Evolutionary conservation across 2,888 invertebrate species (phyloP).

Genomic region (Callyntrura guangdongensis): DNA sequence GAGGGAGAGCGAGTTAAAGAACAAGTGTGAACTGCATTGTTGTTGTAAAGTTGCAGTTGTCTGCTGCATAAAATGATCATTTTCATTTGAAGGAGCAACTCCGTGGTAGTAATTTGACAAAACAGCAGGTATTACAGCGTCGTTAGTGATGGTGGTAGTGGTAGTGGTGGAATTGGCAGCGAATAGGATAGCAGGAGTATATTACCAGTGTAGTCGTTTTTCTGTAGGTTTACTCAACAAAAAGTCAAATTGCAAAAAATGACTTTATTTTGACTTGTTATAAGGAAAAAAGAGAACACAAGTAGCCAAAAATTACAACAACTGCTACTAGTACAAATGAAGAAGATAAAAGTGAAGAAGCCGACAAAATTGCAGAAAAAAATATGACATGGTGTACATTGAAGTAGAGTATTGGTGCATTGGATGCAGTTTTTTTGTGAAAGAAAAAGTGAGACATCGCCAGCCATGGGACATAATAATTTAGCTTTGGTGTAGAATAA

Average conservation of each 20-base stretch:
- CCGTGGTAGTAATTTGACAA: too few relatives aligned
- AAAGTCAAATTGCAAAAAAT: too few relatives aligned
- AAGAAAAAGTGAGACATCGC: not conserved
- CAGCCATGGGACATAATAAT: too few relatives aligned
- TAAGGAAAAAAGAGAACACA: too few relatives aligned
- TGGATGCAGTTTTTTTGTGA: slow-evolving; percentile 12
- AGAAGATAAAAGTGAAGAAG: slow-evolving; percentile 2
- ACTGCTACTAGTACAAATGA: not conserved
- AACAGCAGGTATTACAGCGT: too few relatives aligned
- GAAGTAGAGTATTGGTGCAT: not conserved
- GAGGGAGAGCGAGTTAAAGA: not conserved
- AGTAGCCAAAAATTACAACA: too few relatives aligned
- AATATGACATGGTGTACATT: not conserved
- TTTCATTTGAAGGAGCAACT: not conserved
- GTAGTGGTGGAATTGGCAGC: too few relatives aligned
- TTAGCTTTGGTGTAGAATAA: not conserved
- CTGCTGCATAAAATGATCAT: not conserved
- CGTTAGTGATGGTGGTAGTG: too few relatives aligned
- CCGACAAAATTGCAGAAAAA: not conserved
- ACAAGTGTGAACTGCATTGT: slow-evolving; percentile 22
- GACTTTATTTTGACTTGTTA: slow-evolving; percentile 2
- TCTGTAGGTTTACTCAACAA: too few relatives aligned
- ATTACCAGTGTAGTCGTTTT: too few relatives aligned
- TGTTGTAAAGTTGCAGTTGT: not conserved
- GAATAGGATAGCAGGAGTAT: too few relatives aligned